Base-by-base conservation (phyloP, 1,140 invertebrate species). In the Ganaspis sp. region DNA sequence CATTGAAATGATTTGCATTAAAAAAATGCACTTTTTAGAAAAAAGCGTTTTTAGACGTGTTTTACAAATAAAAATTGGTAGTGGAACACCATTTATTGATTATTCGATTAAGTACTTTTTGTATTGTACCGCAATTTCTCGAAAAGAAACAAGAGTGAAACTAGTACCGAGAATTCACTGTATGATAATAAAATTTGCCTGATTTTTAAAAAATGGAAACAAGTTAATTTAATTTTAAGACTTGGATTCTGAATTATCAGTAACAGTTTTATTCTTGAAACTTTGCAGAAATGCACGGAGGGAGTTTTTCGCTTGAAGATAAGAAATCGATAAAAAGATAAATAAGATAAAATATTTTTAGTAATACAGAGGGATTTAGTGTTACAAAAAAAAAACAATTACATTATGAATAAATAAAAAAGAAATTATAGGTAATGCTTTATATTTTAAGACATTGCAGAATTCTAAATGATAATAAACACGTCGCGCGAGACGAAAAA, bases 271-370 rank as follows among this genome's bases (percentile, higher is more conserved):
- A 21, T 21, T 54, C 53, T 54, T 17, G 53, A 23, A 54, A 54
- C 75, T 75, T 29, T n/a, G 17, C 29, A n/a, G 40, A 34, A 19
- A 19, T 64, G n/a, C 4, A 70, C 40, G 49, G 19, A 54, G 70
- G 72, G 74, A 64, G 73, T 71, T 45, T 69, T 53, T 45, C 64
- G 38, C 58, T 64, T 54, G 70, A 45, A 74, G 49, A 76, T 69
- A 78, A 54, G 72, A 79, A 71, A 49, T 34, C 8, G 75, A 54
- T 12, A 19, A 73, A 72, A 38, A 34, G 70, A 79, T 26, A 64
- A 73, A 72, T 58, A 77, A 82, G 34, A 77, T 78, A 69, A 82
- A 78, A 83, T 83, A 83, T 83, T 83, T 83, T 82, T 78, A 81
- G 77, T 81, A 83, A 76, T 73, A 64, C 58, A 29, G 29, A 64